phyloP scores from a whole-genome alignment of 2,113 vertebrate species.

The Pteruthius melanotis region DNA sequence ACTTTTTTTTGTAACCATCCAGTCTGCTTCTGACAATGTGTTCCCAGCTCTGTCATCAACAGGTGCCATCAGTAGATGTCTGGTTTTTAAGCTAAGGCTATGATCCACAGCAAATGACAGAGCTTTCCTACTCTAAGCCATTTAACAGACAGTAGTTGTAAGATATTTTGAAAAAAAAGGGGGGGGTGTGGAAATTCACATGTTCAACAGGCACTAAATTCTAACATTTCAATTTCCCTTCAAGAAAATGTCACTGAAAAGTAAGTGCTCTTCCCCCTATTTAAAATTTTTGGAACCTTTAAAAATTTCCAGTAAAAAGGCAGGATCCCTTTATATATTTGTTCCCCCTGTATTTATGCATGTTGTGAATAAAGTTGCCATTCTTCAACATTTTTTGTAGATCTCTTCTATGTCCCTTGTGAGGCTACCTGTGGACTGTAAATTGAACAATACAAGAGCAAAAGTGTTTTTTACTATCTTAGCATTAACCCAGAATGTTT shows the following conservation, averaged over 20 bases:
- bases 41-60: not conserved
- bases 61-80: not conserved
- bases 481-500: not conserved
- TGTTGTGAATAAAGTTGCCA: not conserved
- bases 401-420: not conserved
- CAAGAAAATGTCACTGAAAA: not conserved
- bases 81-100: not conserved
- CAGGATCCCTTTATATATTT: not conserved
- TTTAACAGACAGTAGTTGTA: not conserved
- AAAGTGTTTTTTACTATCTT: not conserved
- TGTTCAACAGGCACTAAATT: not conserved
- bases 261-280: not conserved
- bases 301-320: not conserved
- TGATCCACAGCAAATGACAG: not conserved
- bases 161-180: not conserved
- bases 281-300: not conserved
- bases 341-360: not conserved
- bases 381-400: not conserved
- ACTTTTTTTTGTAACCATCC: not conserved
- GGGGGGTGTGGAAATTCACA: accelerated
- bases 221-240: not conserved
- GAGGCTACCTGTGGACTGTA: not conserved
- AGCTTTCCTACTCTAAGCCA: not conserved
- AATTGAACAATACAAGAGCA: not conserved
- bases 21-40: not conserved